Conservation (phyloP, 2,113 vertebrate species). For the Pygoscelis antarcticus region DNA sequence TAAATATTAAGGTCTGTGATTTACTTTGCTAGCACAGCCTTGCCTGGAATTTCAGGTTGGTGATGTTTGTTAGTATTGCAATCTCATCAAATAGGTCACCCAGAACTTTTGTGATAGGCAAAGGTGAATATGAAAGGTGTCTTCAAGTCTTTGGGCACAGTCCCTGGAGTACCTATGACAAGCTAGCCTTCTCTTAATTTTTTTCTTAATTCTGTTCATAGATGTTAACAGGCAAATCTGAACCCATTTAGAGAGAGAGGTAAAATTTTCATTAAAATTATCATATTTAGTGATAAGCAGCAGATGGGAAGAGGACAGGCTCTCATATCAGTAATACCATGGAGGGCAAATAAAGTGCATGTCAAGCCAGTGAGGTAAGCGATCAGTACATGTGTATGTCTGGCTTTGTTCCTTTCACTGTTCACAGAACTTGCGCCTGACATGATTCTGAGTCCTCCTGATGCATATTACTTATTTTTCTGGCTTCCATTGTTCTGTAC, state of each 20-base stretch:
- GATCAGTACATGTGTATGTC: background rate
- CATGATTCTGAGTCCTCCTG: background rate
- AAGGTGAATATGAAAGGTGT: background rate
- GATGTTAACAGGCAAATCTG: background rate
- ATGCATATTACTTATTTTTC: background rate
- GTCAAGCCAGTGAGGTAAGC: background rate
- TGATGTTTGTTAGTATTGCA: background rate
- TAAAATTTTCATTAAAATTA: background rate
- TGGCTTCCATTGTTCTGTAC: background rate
- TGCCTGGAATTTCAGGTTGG: background rate
- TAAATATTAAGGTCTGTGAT: background rate
- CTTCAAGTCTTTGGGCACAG: background rate
- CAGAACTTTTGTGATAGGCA: background rate
- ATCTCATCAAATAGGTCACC: background rate
- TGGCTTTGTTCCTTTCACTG: background rate
- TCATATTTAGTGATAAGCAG: background rate
- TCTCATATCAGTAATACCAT: background rate
- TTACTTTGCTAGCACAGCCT: background rate
- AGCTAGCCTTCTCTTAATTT: background rate
- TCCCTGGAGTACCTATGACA: background rate
- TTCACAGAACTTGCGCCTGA: background rate
- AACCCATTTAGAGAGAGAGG: background rate
- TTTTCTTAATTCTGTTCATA: background rate
- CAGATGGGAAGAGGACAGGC: background rate
- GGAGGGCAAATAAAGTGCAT: background rate